Conservation (phyloP, 2,888 invertebrate genomes). For the Drosophila stalkeri region DNA sequence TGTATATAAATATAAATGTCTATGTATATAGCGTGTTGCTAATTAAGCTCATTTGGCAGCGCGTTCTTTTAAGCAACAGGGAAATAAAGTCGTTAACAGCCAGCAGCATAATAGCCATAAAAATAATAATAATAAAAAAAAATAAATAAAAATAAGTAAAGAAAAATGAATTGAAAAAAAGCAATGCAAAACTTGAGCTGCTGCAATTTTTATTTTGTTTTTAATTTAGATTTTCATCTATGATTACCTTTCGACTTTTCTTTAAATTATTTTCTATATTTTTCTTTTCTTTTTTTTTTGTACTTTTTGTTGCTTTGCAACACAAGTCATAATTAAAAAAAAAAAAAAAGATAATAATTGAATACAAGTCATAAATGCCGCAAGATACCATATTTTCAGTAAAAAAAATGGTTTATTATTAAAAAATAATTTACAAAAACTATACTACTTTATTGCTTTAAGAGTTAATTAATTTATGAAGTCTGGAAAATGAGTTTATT, state of each 20-base stretch:
- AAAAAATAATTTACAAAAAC: not conserved
- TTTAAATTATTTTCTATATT: constrained; percentile 9
- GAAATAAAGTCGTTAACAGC: constrained; percentile 69
- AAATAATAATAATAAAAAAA: constrained; percentile 23
- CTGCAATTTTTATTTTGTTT: constrained; percentile 20
- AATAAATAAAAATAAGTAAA: not conserved
- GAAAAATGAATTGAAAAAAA: constrained; percentile 3
- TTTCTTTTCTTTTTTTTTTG: constrained; percentile 23
- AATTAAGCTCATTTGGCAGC: constrained; percentile 73
- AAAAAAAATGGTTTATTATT: not conserved
- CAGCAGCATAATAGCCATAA: constrained; percentile 13
- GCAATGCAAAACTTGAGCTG: constrained; percentile 77
- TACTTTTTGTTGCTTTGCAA: constrained; percentile 61
- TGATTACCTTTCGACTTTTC: constrained; percentile 4
- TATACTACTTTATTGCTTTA: not conserved
- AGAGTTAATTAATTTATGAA: not conserved
- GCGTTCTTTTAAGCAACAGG: constrained; percentile 64
- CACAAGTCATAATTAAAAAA: constrained; percentile 41
- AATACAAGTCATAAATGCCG: constrained; percentile 6
- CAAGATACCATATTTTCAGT: not conserved
- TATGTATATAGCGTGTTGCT: constrained; percentile 67
- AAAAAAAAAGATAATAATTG: constrained; percentile 20
- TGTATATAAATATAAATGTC: constrained; percentile 15
- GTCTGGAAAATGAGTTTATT: too few species aligned
- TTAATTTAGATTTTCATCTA: constrained; percentile 9